Evolutionary conservation across 2,888 invertebrate species (phyloP).

Genomic region (Perizoma flavofasciatum): DNA sequence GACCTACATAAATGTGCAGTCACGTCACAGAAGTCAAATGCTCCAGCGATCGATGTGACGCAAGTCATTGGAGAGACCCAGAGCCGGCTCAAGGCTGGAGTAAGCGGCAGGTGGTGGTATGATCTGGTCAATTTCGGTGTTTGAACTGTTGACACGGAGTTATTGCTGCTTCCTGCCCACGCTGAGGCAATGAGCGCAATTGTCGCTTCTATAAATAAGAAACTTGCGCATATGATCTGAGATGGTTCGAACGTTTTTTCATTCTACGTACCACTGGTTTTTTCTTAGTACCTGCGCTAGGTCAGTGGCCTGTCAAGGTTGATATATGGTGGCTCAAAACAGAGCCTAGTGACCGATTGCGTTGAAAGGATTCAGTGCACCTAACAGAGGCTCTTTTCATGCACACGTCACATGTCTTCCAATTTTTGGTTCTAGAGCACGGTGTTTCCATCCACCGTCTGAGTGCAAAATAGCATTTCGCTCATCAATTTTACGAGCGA

Average conservation of each 20-base stretch:
- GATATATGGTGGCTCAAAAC: no score
- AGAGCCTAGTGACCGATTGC: no score
- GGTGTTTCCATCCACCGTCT: no score
- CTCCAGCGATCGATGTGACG: slow-evolving; percentile 31
- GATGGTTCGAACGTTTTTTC: not conserved
- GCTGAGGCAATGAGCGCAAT: slow-evolving; percentile 45
- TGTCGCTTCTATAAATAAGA: slow-evolving; percentile 49
- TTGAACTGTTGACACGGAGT: slow-evolving; percentile 61
- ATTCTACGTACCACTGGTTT: no score
- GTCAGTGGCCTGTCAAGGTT: no score
- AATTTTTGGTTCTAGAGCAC: no score
- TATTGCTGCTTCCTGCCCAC: slow-evolving; percentile 59
- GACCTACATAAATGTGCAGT: slow-evolving; percentile 5
- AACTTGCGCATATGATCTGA: slow-evolving; percentile 29
- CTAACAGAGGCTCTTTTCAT: no score
- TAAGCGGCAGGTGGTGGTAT: slow-evolving; percentile 50
- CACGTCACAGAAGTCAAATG: slow-evolving; percentile 23
- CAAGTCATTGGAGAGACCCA: slow-evolving; percentile 37
- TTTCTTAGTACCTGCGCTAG: no score
- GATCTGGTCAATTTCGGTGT: slow-evolving; percentile 49
- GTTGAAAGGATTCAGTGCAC: no score
- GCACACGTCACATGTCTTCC: no score
- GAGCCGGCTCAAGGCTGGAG: slow-evolving; percentile 26
- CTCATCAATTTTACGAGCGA: no score
- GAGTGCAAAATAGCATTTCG: no score